Evolutionary conservation across 2,888 invertebrate genomes (phyloP).

Genomic region (Ennomos quercinarius): DNA sequence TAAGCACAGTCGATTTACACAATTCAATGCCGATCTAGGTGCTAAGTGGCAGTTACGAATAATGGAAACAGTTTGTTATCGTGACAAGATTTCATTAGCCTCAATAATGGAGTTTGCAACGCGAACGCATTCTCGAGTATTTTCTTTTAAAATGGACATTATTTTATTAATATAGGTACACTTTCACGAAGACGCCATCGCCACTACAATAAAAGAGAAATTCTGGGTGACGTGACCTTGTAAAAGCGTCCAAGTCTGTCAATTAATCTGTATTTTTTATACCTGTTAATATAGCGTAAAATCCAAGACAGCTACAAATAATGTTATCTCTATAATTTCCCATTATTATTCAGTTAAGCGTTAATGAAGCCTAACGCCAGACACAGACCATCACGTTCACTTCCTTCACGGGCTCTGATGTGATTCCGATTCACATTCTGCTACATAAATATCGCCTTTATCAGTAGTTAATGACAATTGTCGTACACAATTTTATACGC

Average conservation of each 20-base stretch:
- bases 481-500: constrained; percentile 47
- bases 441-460: constrained; percentile 24
- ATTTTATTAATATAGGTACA: constrained; percentile 39
- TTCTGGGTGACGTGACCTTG: constrained; percentile 45
- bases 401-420: constrained; percentile 17
- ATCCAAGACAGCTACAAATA: constrained; percentile 17
- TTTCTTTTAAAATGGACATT: constrained; percentile 36
- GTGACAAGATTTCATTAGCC: constrained; percentile 61
- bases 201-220: constrained; percentile 51
- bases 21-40: constrained; percentile 39
- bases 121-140: constrained; percentile 39
- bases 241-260: constrained; percentile 37
- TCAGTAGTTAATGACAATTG: constrained; percentile 52
- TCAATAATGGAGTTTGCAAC: constrained; percentile 49
- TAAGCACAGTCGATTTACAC: constrained; percentile 33
- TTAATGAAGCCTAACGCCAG: constrained; percentile 21
- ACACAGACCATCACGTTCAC: constrained; percentile 10
- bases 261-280: constrained; percentile 30
- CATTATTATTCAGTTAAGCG: constrained; percentile 18
- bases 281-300: constrained; percentile 14
- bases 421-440: constrained; percentile 13
- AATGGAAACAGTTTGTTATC: constrained; percentile 48
- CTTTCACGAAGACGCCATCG: constrained; percentile 50
- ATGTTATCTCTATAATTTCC: constrained; percentile 17
- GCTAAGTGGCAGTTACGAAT: constrained; percentile 46